Base-by-base conservation (phyloP, 92 coral and sea anemone genomes). In the Porites cylindrica region DNA sequence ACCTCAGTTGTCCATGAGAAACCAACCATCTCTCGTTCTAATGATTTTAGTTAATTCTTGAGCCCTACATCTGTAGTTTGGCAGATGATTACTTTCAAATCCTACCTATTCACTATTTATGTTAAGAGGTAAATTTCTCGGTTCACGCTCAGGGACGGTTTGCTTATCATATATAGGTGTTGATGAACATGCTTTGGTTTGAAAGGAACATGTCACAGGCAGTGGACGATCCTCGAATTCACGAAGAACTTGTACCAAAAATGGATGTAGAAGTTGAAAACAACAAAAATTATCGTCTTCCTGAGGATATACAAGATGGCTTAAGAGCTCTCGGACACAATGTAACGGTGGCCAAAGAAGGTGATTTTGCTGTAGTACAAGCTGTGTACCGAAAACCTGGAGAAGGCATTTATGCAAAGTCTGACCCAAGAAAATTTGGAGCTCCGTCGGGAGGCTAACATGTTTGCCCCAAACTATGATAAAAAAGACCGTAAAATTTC, bases 131-230 rank as follows among this genome's bases (percentile, higher is more conserved):
- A 32, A 32, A 32, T 32, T 11, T 26, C 8, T 10, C 17, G 0
- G 51, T 24, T 13, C 13, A n/a, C n/a, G n/a, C 5, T 13, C 43
- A 21, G 1, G n/a, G 14, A 75, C 6, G 2, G 10, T 32, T 60
- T 80, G 66, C 17, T 66, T 24, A 3, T 10, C 21, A 18, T 64
- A 17, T 4, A n/a, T 75, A 95, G 98, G 98, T 95, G 8, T 68
- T 84, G 67, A 93, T 93, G 95, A 93, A 91, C 83, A 93, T 87
- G 76, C 90, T 94, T 10, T 96, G 97, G 98, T 94, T 96, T 81
- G 91, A 76, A 3, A 51, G 78, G 75, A 59, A 79, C 79, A 77
- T 94, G 51, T 50, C 76, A 16, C 52, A 88, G 64, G 91, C 95
- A 1, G 95, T 96, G 50, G 19, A 91, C 24, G 79, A 88, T 52